Conservation (phyloP, 2,888 invertebrate species). For the Aspidapion aeneum region DNA sequence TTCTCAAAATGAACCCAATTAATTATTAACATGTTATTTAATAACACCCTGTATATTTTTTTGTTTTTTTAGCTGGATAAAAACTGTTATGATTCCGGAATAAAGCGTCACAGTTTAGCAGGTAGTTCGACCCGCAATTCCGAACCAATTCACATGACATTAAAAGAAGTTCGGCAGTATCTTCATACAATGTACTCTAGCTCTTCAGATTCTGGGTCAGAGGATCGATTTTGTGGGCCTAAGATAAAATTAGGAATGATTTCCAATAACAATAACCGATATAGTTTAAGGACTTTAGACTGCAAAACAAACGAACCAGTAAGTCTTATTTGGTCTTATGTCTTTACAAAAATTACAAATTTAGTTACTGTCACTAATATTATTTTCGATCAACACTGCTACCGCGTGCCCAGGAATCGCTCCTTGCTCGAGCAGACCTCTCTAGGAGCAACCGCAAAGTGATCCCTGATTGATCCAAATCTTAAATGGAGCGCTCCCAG, state of each 20-base stretch:
- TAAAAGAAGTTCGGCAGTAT: conserved; percentile 81
- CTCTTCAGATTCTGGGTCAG: conserved; percentile 62
- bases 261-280: conserved; percentile 28
- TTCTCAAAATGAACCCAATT: too few species aligned
- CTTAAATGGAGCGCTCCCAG: too few species aligned
- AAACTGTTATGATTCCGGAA: conserved; percentile 37
- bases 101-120: conserved; percentile 65
- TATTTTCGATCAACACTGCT: too few species aligned
- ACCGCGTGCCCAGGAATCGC: too few species aligned
- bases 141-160: conserved; percentile 80
- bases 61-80: conserved; percentile 27
- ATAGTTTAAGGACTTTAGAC: conserved; percentile 13
- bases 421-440: too few species aligned
- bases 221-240: conserved; percentile 37
- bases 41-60: too few species aligned
- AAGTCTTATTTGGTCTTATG: too few species aligned
- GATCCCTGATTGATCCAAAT: too few species aligned
- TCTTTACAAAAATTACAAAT: too few species aligned
- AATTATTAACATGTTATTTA: too few species aligned
- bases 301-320: conserved; percentile 16
- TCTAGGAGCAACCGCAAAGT: too few species aligned
- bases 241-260: conserved; percentile 38
- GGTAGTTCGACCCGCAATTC: conserved; percentile 61
- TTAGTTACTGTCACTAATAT: too few species aligned
- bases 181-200: conserved; percentile 78